Conservation (phyloP, 2,113 vertebrate genomes). For the Podiceps cristatus region DNA sequence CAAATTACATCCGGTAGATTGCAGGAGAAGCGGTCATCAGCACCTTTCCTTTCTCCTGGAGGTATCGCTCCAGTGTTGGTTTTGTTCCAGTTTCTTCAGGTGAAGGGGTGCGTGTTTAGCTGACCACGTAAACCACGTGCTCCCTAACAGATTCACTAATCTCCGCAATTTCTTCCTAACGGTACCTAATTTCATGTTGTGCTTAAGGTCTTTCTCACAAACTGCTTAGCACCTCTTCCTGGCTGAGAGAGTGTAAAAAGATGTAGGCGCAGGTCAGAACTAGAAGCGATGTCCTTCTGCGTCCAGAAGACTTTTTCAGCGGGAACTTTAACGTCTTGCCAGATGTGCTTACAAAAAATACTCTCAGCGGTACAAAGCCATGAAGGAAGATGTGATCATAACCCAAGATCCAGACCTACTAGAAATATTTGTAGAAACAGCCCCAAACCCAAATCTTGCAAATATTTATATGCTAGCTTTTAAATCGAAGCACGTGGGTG, state of each 20-base stretch:
- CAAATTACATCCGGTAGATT: neutral
- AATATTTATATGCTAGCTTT: neutral
- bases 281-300: rapidly evolving
- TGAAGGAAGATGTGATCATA: neutral
- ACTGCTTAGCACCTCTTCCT: neutral
- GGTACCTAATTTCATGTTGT: neutral
- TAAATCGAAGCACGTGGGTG: neutral
- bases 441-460: neutral
- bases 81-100: neutral
- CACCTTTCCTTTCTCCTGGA: neutral
- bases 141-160: neutral
- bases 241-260: neutral
- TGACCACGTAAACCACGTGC: neutral
- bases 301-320: neutral
- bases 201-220: neutral
- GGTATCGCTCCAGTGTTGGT: neutral
- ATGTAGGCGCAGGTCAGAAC: neutral
- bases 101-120: neutral
- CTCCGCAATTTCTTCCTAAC: neutral
- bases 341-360: neutral
- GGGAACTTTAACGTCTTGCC: neutral
- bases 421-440: neutral
- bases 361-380: neutral
- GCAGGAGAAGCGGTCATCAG: neutral
- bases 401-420: neutral